phyloP scores from a whole-genome alignment of 2,113 vertebrate species.

The Hoplias malabaricus region DNA sequence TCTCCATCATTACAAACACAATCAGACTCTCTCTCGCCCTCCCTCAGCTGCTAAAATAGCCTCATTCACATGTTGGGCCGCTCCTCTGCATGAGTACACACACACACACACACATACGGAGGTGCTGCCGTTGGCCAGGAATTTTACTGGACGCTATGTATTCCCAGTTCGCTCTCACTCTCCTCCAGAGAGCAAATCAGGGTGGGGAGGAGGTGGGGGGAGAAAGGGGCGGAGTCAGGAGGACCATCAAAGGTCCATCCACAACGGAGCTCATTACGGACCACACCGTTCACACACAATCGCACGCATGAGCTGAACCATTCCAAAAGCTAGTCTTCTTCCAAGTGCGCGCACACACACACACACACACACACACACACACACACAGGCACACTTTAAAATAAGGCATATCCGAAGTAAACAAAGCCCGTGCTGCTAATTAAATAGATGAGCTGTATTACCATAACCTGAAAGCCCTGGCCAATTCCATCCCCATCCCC shows the following conservation, averaged over 20 bases:
- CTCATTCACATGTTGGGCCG: slow-evolving; percentile 1
- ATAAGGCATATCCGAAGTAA: slow-evolving; percentile 75
- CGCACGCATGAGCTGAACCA: slow-evolving; percentile 22
- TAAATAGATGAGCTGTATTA: slow-evolving; percentile 83
- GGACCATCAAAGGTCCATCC: slow-evolving; percentile 42
- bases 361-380: slow-evolving; percentile 25
- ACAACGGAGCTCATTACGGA: slow-evolving; percentile 43
- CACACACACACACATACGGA: slow-evolving; percentile 29
- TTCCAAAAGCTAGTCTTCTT: slow-evolving; percentile 16
- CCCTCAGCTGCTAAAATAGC: slow-evolving; percentile 8
- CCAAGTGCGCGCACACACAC: background rate
- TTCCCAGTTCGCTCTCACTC: background rate
- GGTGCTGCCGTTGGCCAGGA: slow-evolving; percentile 10
- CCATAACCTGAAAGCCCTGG: slow-evolving; percentile 84
- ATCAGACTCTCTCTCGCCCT: slow-evolving; percentile 32
- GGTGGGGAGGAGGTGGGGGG: background rate
- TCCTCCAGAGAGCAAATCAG: slow-evolving; percentile 11
- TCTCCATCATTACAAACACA: slow-evolving; percentile 40
- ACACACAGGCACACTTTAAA: slow-evolving; percentile 46
- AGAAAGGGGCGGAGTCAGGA: slow-evolving; percentile 38
- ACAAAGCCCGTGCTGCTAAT: slow-evolving; percentile 77
- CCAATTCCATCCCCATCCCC: slow-evolving; percentile 69
- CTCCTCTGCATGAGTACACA: background rate
- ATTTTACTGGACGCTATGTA: slow-evolving; percentile 1
- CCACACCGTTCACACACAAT: slow-evolving; percentile 17